These are phyloP conservation scores for Marasmarcha lunaedactyla DNA, from an alignment of 2,888 invertebrate species.

Conservation along the genomic window DNA sequence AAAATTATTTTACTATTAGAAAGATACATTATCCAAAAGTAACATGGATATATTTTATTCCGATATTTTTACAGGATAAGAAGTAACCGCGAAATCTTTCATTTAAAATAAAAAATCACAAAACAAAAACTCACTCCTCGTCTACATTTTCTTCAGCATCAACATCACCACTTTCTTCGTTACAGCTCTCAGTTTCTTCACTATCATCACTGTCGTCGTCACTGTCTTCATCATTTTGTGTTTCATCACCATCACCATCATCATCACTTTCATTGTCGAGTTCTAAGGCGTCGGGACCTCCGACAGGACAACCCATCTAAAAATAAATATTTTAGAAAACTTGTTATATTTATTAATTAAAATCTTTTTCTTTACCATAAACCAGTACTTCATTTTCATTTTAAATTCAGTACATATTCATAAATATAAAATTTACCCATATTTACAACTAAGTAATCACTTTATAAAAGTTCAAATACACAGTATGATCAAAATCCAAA, in stretches of 20 bases:
- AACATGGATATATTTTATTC: no score
- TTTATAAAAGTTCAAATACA: no score
- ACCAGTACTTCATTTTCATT: no score
- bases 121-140: no score
- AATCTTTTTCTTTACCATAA: slow-evolving; percentile 1
- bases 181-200: slow-evolving; percentile 1
- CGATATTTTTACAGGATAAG: no score
- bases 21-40: no score
- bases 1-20: no score
- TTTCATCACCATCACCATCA: slow-evolving; percentile 14
- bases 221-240: neutral
- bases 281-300: slow-evolving; percentile 75
- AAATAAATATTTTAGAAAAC: neutral
- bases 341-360: no score
- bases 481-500: no score
- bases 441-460: no score
- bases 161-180: neutral
- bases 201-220: slow-evolving; percentile 1
- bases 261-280: slow-evolving; percentile 40
- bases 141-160: neutral
- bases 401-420: no score
- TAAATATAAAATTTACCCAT: no score
- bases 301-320: slow-evolving; percentile 79
- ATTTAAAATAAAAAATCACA: neutral
- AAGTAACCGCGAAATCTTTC: neutral